Evolutionary conservation across 2,797 vertebrate genomes (phyloP).

Genomic region (Paramormyrops hopkinsi): DNA sequence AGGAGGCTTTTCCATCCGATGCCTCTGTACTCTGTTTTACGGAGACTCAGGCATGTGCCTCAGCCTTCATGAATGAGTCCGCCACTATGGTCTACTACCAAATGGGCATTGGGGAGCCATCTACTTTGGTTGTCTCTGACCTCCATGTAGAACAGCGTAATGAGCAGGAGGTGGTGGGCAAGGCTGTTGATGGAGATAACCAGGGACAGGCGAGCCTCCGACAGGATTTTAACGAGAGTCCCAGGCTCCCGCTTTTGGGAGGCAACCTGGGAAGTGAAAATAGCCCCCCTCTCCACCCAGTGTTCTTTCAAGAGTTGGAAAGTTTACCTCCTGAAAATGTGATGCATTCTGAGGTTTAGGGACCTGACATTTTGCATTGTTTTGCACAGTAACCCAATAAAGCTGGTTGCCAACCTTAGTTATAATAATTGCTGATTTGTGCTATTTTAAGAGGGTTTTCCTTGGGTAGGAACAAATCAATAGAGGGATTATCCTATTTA

Average conservation of each 20-base stretch:
- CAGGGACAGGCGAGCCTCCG: constrained; percentile 43
- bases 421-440: constrained; percentile 34
- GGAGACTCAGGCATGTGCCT: constrained; percentile 54
- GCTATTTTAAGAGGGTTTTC: constrained; percentile 29
- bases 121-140: constrained; percentile 44
- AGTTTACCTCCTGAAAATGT: constrained; percentile 51
- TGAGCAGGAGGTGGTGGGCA: constrained; percentile 24
- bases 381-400: constrained; percentile 71
- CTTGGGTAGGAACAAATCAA: constrained; percentile 30
- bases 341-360: constrained; percentile 60
- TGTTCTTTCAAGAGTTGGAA: constrained; percentile 30
- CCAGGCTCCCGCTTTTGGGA: neutral
- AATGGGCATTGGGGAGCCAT: constrained; percentile 55
- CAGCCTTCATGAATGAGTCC: constrained; percentile 49
- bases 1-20: constrained; percentile 75
- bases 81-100: constrained; percentile 69
- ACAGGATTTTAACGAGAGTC: constrained; percentile 48
- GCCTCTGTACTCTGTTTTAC: constrained; percentile 79
- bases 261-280: neutral
- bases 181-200: constrained; percentile 33
- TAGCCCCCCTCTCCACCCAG: constrained; percentile 37
- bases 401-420: constrained; percentile 53
- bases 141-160: constrained; percentile 31
- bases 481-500: neutral
- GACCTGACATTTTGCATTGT: constrained; percentile 56